These are phyloP conservation scores for Rhagoletis pomonella DNA, from an alignment of 1,140 invertebrate species.

Conservation along the genomic window DNA sequence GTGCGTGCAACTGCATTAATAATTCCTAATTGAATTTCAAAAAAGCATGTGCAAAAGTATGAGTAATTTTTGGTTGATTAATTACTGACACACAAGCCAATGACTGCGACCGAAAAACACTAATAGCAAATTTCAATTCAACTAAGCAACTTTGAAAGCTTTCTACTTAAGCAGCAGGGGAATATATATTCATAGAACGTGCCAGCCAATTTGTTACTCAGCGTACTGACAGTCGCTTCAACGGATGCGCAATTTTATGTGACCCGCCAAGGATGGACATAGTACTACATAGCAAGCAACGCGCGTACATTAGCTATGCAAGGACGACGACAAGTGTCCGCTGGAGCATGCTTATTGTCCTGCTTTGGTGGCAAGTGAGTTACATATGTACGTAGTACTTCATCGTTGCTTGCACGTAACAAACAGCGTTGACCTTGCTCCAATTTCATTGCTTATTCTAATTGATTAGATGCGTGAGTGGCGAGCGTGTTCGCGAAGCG, in stretches of 20 bases:
- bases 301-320: neutral
- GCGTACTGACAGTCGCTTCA: neutral
- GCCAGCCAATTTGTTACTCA: too few relatives aligned
- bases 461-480: conserved; percentile 34
- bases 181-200: neutral
- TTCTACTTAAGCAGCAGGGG: neutral
- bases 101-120: neutral
- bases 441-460: conserved; percentile 26
- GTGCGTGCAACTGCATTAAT: neutral
- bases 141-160: neutral
- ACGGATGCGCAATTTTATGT: neutral
- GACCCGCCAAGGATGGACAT: neutral
- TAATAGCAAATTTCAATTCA: neutral
- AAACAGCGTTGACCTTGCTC: neutral
- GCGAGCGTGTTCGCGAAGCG: neutral
- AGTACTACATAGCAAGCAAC: too few relatives aligned
- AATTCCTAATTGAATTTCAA: neutral
- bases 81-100: neutral
- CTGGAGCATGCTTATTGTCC: neutral
- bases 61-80: conserved; percentile 1
- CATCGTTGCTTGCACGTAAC: neutral
- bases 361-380: neutral
- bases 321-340: neutral
- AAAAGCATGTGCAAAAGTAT: too few relatives aligned
- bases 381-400: neutral